Base-by-base conservation (phyloP, 92 coral and sea anemone species). In the Umimayanthus chanpuru region DNA sequence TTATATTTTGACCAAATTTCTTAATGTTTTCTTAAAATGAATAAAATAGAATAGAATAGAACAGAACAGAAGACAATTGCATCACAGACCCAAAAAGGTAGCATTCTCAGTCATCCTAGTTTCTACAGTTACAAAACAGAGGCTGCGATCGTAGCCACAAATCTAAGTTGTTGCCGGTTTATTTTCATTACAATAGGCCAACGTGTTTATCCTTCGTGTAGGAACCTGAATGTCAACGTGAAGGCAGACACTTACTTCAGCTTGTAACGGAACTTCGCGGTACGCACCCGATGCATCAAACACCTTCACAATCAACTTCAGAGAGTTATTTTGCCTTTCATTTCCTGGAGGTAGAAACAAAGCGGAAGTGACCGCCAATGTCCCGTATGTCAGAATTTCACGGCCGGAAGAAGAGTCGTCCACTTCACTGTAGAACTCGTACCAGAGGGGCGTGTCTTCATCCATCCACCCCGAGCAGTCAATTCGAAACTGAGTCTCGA, bases 261-360 rank as follows among this genome's bases (percentile, higher is more conserved):
- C 87, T 7, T 36, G 55, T 47, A 83, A 70, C 7, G 65, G 23
- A 43, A 83, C 87, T 29, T 83, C 38, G 1, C 50, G 65, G 56
- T 25, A 47, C 21, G 87, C 87, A 18, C 87, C 87, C 8, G 78
- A 41, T 43, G 77, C 87, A 68, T 83, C 87, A 70, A 83, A 83
- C 40, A 83, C 67, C 21, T 70, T 83, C 16, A 70, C 87, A 68
- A 47, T 43, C 77, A 83, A n/a, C 41, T 30, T 65, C 12, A 68
- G 29, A 28, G 78, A 41, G 41, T 47, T 70, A 21, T 83, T 83
- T 28, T 44, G 65, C 11, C 65, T 70, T 44, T 70, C 87, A 53
- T 83, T 66, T 26, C 77, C 87, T 11, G 87, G 87, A 6, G 87
- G 87, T 25, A 83, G 78, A 50, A 20, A 16, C 67, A 83, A 29